Conservation (phyloP, 2,113 vertebrate genomes). For the Corythornis madagascariensis region DNA sequence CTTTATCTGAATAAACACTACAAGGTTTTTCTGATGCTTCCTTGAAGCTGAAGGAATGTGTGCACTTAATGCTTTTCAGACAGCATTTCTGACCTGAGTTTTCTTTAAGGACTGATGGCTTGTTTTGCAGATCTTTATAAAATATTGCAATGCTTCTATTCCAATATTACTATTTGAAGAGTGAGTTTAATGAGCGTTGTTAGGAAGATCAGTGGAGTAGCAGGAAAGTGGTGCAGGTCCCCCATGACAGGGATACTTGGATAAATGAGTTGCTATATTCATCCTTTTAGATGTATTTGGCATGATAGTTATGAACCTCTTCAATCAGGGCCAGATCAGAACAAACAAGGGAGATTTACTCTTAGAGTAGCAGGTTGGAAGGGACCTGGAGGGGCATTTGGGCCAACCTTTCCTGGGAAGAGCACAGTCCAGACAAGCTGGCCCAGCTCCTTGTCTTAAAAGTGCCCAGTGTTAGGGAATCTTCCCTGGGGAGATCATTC, state of each 20-base stretch:
- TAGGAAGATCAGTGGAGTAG: neutral
- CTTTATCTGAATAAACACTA: conserved; percentile 4
- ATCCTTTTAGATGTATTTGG: neutral
- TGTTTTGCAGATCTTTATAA: neutral
- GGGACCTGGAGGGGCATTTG: neutral
- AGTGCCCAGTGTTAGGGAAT: neutral
- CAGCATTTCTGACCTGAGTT: neutral
- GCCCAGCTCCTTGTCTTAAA: neutral
- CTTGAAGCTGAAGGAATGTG: neutral
- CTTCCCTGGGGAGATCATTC: neutral
- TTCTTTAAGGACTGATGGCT: neutral
- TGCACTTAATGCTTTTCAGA: neutral
- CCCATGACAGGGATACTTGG: neutral
- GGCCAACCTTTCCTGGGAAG: neutral
- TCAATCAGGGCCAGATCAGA: neutral
- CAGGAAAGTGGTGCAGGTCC: neutral
- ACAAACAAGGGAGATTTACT: neutral
- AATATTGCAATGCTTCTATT: neutral
- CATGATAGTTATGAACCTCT: neutral
- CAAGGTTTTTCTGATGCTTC: neutral
- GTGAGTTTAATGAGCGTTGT: neutral
- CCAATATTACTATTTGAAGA: neutral
- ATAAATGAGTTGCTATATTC: neutral
- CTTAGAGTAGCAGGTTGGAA: neutral
- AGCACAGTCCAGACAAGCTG: neutral